Percentiles rank a stretch among this genome's conserved stretches.
Evolutionary conservation across 2,113 vertebrate genomes (phyloP).

Genomic region (Triplophysa siluroides): DNA sequence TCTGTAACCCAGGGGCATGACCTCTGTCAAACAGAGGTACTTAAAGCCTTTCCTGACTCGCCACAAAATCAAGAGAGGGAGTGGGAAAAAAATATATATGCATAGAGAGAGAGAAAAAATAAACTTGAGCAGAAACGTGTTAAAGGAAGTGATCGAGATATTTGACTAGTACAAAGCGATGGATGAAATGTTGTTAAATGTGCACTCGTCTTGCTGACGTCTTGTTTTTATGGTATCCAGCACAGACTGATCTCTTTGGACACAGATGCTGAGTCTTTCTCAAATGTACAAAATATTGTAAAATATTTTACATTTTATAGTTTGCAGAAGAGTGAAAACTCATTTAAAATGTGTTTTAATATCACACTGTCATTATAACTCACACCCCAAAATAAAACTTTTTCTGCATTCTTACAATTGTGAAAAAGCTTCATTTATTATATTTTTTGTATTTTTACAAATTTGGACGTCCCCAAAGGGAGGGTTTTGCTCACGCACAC

Average conservation of each 20-base stretch:
- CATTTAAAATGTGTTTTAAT: too few relatives aligned
- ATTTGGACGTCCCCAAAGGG: too few relatives aligned
- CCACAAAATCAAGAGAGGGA: constrained; percentile 2
- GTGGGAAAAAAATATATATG: neutral
- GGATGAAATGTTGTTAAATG: constrained; percentile 20
- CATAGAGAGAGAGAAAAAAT: neutral
- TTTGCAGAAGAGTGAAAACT: too few relatives aligned
- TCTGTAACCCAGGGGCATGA: neutral
- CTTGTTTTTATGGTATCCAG: neutral
- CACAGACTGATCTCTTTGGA: constrained; percentile 30
- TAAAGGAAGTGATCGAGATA: neutral
- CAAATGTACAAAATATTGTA: neutral
- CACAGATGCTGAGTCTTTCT: neutral
- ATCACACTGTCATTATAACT: too few relatives aligned
- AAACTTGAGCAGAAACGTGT: too few relatives aligned
- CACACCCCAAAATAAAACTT: too few relatives aligned
- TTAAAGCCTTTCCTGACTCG: neutral
- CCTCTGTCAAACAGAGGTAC: constrained; percentile 1
- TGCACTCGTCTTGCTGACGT: constrained; percentile 19
- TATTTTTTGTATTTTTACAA: too few relatives aligned
- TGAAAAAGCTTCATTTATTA: too few relatives aligned
- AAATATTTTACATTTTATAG: too few relatives aligned
- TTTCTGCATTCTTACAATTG: too few relatives aligned
- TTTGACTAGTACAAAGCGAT: neutral
- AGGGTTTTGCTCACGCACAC: neutral